Percentiles rank a stretch among this genome's conserved stretches.
Conservation (phyloP, 2,888 invertebrate genomes). For the Harpagoxenus sublaevis region DNA sequence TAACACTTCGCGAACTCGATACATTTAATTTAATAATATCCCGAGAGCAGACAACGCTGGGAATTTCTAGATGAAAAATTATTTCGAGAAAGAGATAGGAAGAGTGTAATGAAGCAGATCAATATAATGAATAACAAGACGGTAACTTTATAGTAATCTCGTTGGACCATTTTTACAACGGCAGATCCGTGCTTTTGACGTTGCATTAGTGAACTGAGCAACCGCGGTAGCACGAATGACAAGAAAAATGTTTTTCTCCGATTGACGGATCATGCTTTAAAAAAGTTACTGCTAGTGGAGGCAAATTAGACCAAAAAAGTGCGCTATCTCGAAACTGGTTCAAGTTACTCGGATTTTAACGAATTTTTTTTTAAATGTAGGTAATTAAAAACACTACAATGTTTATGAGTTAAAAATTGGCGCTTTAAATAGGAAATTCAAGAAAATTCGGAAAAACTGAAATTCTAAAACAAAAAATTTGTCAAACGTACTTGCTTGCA, state of each 20-base stretch:
- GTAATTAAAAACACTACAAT: too few species aligned
- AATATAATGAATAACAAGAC: background rate
- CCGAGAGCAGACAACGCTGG: background rate
- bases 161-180: background rate
- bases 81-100: background rate
- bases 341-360: too few species aligned
- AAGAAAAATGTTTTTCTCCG: background rate
- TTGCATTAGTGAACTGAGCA: background rate
- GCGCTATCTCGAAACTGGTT: too few species aligned
- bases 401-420: too few species aligned
- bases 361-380: too few species aligned
- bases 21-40: background rate
- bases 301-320: too few species aligned
- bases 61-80: background rate
- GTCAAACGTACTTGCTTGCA: too few species aligned
- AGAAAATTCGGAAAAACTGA: too few species aligned
- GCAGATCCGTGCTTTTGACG: background rate
- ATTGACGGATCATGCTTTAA: background rate
- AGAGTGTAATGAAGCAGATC: background rate
- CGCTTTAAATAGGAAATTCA: too few species aligned
- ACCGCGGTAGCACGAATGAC: background rate
- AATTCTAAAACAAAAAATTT: too few species aligned
- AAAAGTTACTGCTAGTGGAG: too few species aligned
- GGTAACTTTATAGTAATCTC: conserved; percentile 11
- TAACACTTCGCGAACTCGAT: background rate